Base-by-base conservation (phyloP, 2,113 vertebrate genomes). In the Rostratula benghalensis region DNA sequence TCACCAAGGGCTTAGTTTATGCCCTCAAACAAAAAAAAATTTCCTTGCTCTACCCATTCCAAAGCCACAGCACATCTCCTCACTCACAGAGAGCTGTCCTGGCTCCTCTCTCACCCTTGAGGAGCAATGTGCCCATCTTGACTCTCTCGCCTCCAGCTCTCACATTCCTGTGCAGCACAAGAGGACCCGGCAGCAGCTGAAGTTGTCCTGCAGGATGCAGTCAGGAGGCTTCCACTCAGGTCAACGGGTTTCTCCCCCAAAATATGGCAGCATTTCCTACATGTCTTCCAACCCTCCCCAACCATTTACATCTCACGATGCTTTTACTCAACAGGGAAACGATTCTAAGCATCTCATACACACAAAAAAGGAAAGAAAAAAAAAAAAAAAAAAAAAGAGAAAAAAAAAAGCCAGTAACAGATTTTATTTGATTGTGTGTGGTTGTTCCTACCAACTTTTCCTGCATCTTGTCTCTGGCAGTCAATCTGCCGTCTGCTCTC, bases 21-120 rank as follows among this genome's bases (percentile, higher is more conserved):
- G 24, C 24, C 64, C 56, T 67, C 43, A 43, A 74, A 84, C n/a
- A 60, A 65, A 70, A 56, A 75, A 56, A 60, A n/a, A n/a, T n/a
- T 46, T 64, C 43, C 46, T 60, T 48, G 7, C 33, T 79, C 39
- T 89, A 67, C 9, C 39, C 24, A 1, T 78, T 74, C 39, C 73
- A 89, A 94, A 91, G 57, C 46, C 51, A 74, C 13, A 50, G 64
- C 37, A 57, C 50, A 48, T 3, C 2, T 4, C 13, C 41, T 65
- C 0, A 0, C 1, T 2, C 2, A 1, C 35, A 46, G 13, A 35
- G 11, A 39, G 50, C 9, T 5, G 71, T 31, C 54, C 41, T 28
- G 53, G 21, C 28, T 79, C 35, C 48, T 57, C n/a, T 68, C n/a
- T 39, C 35, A 56, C 5, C 53, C 67, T 23, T n/a, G 1, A 1